These are phyloP conservation scores for Magallana angulata DNA, from an alignment of 1,140 invertebrate genomes.

Conservation along the genomic window DNA sequence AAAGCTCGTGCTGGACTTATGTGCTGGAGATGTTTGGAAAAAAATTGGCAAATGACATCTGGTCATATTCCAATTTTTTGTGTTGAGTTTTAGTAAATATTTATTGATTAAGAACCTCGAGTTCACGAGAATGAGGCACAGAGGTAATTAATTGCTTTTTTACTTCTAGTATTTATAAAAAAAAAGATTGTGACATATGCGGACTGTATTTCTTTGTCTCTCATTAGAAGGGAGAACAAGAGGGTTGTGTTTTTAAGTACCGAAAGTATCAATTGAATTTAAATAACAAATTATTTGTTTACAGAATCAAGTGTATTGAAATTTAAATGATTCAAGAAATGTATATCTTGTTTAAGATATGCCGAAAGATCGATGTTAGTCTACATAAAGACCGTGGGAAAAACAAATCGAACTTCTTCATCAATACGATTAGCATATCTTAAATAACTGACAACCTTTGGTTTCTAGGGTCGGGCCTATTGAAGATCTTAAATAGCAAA, in stretches of 20 bases:
- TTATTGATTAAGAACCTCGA: constrained; percentile 27
- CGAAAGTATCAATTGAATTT: neutral
- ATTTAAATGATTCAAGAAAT: constrained; percentile 31
- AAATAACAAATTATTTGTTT: constrained; percentile 4
- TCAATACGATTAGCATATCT: constrained; percentile 36
- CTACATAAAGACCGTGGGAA: constrained; percentile 14
- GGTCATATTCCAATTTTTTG: constrained; percentile 21
- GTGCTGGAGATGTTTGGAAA: constrained; percentile 23
- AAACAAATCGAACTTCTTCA: constrained; percentile 19
- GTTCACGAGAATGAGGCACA: constrained; percentile 13
- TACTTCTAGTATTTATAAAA: neutral
- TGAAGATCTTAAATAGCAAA: neutral
- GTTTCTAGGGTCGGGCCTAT: constrained; percentile 13
- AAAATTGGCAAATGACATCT: constrained; percentile 35
- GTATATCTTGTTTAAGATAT: constrained; percentile 7
- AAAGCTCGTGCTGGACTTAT: constrained; percentile 54
- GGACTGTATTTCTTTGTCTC: neutral
- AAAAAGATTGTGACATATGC: constrained; percentile 4
- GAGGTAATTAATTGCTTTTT: constrained; percentile 28
- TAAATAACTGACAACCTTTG: constrained; percentile 24
- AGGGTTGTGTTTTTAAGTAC: no score
- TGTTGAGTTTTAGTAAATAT: constrained; percentile 15
- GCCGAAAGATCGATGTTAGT: neutral
- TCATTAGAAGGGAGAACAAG: neutral
- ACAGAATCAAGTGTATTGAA: neutral